phyloP scores from a whole-genome alignment of 2,888 invertebrate genomes.

The Salticus scenicus region DNA sequence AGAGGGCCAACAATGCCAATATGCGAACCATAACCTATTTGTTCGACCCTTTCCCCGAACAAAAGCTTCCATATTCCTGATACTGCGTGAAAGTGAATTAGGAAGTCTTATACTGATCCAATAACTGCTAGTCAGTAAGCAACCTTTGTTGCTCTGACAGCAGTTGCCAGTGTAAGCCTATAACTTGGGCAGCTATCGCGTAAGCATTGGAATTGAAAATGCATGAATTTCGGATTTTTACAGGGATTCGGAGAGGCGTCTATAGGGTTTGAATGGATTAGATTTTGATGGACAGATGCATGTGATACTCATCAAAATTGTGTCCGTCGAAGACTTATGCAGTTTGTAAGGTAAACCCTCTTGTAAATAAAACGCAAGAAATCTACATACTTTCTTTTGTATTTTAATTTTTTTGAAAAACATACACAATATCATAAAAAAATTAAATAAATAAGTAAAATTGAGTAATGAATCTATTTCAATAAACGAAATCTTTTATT shows the following conservation, averaged over 20 bases:
- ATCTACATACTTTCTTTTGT: no score
- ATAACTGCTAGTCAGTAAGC: conserved; percentile 39
- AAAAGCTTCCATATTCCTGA: conserved; percentile 44
- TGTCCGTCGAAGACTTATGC: not conserved
- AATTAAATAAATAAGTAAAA: no score
- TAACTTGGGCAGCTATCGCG: conserved; percentile 50
- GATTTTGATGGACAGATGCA: conserved; percentile 2
- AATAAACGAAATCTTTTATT: no score
- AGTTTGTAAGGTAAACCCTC: not conserved
- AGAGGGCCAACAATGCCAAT: conserved; percentile 68
- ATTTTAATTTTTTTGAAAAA: no score
- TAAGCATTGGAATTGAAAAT: conserved; percentile 30
- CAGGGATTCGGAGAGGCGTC: not conserved
- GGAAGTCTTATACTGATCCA: conserved; percentile 54
- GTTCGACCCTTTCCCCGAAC: conserved; percentile 57
- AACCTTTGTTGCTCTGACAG: conserved; percentile 59
- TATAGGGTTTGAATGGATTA: not conserved
- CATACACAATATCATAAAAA: no score
- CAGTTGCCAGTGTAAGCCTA: conserved; percentile 62
- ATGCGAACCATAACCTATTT: conserved; percentile 69
- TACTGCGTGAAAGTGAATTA: conserved; percentile 67
- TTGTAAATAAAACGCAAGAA: not conserved
- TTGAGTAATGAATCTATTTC: no score
- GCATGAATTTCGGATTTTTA: conserved; percentile 23
- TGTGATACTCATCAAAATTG: not conserved